Conservation (phyloP, 2,888 invertebrate species). For the Aquatica leii region DNA sequence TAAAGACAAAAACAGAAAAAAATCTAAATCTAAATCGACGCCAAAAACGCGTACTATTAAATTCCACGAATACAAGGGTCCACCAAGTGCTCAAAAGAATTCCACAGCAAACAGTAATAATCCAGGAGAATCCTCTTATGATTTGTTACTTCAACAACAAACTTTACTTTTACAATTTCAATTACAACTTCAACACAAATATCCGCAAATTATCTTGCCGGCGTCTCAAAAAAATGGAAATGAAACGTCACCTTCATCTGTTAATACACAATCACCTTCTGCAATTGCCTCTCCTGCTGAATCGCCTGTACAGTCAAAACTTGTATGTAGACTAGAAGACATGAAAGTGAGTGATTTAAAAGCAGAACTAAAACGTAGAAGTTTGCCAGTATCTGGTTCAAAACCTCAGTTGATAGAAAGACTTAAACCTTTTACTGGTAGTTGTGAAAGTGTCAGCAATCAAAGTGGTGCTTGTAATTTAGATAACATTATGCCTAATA, state of each 20-base stretch:
- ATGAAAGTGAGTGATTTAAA: slow-evolving; percentile 97
- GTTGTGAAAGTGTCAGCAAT: slow-evolving; percentile 23
- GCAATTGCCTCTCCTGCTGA: slow-evolving; percentile 59
- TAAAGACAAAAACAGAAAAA: slow-evolving; percentile 83
- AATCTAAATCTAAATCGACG: slow-evolving; percentile 80
- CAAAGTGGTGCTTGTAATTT: slow-evolving; percentile 26
- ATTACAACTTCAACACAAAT: slow-evolving; percentile 83
- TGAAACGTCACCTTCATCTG: slow-evolving; percentile 26
- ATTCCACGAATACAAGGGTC: slow-evolving; percentile 96
- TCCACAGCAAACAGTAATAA: slow-evolving; percentile 63
- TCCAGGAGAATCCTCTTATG: slow-evolving; percentile 83
- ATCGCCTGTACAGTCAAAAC: slow-evolving; percentile 57
- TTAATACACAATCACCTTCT: slow-evolving; percentile 57
- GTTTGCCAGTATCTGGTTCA: slow-evolving; percentile 93
- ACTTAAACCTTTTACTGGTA: slow-evolving; percentile 74
- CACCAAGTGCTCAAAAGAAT: slow-evolving; percentile 81
- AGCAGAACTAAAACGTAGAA: slow-evolving; percentile 91
- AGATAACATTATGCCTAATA: slow-evolving; percentile 28
- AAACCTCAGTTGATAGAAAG: slow-evolving; percentile 95
- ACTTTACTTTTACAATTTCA: slow-evolving; percentile 90
- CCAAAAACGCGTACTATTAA: slow-evolving; percentile 90
- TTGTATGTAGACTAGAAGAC: slow-evolving; percentile 81
- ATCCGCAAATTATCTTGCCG: slow-evolving; percentile 83
- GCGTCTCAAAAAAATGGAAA: slow-evolving; percentile 67
- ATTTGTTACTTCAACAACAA: slow-evolving; percentile 91